These are phyloP conservation scores for Hypotaenidia philippensis DNA, from an alignment of 2,797 vertebrate species.

Conservation along the genomic window DNA sequence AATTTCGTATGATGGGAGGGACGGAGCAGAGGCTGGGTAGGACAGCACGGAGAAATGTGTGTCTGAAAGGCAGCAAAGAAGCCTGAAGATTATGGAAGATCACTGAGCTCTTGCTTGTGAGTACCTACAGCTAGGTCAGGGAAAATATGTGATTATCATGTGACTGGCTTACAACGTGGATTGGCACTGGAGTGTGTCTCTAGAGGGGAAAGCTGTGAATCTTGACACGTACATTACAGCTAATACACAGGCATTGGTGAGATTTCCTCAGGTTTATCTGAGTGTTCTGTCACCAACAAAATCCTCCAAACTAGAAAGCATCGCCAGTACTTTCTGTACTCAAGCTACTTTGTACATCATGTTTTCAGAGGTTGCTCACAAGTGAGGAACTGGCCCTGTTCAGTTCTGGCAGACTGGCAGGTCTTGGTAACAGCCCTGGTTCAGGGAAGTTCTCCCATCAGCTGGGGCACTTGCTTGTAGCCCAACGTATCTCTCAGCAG, in stretches of 20 bases:
- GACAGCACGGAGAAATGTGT: background rate
- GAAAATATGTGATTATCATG: background rate
- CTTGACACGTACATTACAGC: background rate
- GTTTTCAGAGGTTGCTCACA: background rate
- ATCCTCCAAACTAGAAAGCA: background rate
- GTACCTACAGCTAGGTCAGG: background rate
- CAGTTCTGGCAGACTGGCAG: background rate
- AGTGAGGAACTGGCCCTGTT: background rate
- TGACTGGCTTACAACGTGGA: background rate
- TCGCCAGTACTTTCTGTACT: background rate
- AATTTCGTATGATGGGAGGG: background rate
- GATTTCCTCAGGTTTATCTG: background rate
- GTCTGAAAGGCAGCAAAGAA: background rate
- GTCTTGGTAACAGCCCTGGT: background rate
- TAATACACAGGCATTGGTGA: background rate
- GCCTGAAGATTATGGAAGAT: background rate
- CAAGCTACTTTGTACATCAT: background rate
- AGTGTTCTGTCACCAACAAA: background rate
- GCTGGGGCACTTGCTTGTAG: background rate
- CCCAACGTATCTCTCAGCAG: background rate
- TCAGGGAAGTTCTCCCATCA: background rate
- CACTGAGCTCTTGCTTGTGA: background rate
- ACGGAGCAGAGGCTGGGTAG: background rate
- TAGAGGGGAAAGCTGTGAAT: conserved; percentile 24
- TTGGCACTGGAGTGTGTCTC: conserved; percentile 10